A percentile compares a stretch with the other conserved stretches of the same genome.
These are phyloP conservation scores for Plectropomus leopardus DNA, from an alignment of 2,113 vertebrate genomes.

Conservation along the genomic window DNA sequence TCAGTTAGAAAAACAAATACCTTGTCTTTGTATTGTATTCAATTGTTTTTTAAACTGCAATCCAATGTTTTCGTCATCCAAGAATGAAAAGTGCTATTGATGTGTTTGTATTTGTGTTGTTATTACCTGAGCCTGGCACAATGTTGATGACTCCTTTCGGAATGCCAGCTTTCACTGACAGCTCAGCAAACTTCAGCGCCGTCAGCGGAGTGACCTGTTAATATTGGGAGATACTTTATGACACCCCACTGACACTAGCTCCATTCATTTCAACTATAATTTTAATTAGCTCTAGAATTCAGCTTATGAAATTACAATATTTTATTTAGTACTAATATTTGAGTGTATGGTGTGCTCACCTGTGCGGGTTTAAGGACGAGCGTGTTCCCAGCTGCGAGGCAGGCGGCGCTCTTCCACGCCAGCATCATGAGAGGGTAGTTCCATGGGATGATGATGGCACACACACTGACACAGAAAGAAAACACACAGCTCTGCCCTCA, in stretches of 20 bases:
- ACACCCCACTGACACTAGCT: not conserved
- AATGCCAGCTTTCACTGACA: constrained; percentile 88
- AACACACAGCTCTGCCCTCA: not conserved
- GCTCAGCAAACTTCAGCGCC: constrained; percentile 91
- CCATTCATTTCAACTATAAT: too few species aligned
- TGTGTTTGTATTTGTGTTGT: not conserved
- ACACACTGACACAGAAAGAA: constrained; percentile 81
- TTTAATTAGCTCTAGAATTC: too few species aligned
- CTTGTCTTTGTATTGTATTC: too few species aligned
- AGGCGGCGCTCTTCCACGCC: constrained; percentile 91
- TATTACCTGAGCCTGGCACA: constrained; percentile 88
- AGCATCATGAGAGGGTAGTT: constrained; percentile 95
- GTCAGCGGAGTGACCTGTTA: constrained; percentile 90
- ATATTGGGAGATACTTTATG: not conserved
- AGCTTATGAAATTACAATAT: too few species aligned
- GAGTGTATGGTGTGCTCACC: constrained; percentile 81
- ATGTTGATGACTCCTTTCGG: constrained; percentile 92
- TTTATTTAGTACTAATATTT: not conserved
- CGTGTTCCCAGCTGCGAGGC: constrained; percentile 91
- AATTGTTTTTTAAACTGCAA: too few species aligned
- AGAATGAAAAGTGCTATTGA: too few species aligned
- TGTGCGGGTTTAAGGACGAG: constrained; percentile 91
- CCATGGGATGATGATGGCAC: constrained; percentile 92
- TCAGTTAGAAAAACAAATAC: too few species aligned
- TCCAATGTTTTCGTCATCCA: too few species aligned